A percentile compares a stretch with the other conserved stretches of the same genome.
phyloP scores from a whole-genome alignment of 35 echinoderm and acorn worm genomes.

The Lytechinus variegatus region DNA sequence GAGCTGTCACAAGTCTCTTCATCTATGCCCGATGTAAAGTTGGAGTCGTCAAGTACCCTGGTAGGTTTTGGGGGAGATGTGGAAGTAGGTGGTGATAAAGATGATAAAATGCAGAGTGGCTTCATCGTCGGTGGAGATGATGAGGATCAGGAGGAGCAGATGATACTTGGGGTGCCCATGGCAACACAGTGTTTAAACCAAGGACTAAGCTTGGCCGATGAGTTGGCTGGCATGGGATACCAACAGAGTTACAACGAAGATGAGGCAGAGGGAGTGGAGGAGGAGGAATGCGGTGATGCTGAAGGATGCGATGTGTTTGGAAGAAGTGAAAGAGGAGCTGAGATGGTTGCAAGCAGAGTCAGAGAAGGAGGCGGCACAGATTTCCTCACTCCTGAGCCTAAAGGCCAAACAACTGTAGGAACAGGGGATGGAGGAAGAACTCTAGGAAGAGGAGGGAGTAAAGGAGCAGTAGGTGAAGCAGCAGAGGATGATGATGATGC shows the following conservation, averaged over 20 bases:
- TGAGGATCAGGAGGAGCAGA: slow-evolving; percentile 38
- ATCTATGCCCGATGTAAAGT: background rate
- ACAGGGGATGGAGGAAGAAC: background rate
- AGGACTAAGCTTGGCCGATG: slow-evolving; percentile 41
- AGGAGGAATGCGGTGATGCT: background rate
- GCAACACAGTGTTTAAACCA: background rate
- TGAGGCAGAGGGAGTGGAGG: background rate
- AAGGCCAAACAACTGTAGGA: background rate
- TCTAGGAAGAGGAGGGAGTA: background rate
- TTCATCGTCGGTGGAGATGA: background rate
- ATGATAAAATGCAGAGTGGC: background rate
- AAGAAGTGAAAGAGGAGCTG: background rate
- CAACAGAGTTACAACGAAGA: background rate
- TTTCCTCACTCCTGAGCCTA: background rate
- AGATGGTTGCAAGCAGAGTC: background rate
- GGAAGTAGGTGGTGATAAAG: background rate
- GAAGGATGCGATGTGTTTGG: slow-evolving; percentile 8
- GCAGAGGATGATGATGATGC: background rate
- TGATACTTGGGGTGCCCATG: slow-evolving; percentile 33
- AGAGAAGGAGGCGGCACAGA: background rate
- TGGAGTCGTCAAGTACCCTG: slow-evolving; percentile 23
- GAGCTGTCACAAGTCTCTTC: slow-evolving; percentile 1
- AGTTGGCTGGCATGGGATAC: slow-evolving; percentile 21
- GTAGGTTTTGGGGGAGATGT: background rate
- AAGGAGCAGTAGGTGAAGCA: background rate